Percentiles rank a stretch among this genome's conserved stretches.
These are phyloP conservation scores for Dipodomys stephensi DNA, from an alignment of 2,113 vertebrate species.

Conservation along the genomic window DNA sequence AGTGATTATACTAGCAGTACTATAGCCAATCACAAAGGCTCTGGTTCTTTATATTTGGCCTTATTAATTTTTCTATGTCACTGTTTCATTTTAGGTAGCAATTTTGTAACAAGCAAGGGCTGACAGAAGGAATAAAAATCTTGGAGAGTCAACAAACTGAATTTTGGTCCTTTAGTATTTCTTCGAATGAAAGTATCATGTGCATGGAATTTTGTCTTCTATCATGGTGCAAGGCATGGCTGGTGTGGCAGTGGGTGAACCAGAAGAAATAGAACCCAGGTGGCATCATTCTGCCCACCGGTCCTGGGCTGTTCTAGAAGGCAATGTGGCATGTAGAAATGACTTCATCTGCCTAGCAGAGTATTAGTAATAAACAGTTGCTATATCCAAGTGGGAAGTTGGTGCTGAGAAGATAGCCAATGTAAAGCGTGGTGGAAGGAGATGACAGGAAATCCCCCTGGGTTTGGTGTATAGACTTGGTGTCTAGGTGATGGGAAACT, in stretches of 20 bases:
- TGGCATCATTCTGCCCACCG: background rate
- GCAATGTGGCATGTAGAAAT: background rate
- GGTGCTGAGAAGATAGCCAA: background rate
- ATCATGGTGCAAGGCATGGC: background rate
- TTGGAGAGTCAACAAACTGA: background rate
- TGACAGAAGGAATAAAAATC: slow-evolving; percentile 44
- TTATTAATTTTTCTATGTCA: slow-evolving; percentile 4
- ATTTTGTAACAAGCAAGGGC: background rate
- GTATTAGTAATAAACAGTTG: slow-evolving; percentile 14
- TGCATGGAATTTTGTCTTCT: background rate
- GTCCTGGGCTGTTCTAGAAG: background rate
- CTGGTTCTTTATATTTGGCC: slow-evolving; percentile 34
- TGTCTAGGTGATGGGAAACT: background rate
- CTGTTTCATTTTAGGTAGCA: background rate
- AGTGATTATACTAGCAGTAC: slow-evolving; percentile 34
- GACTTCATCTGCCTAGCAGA: background rate
- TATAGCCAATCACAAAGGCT: slow-evolving; percentile 36
- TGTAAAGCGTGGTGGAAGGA: background rate
- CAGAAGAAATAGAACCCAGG: background rate
- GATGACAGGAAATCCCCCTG: background rate
- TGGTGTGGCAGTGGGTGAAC: background rate
- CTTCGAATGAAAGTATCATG: background rate
- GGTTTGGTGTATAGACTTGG: background rate
- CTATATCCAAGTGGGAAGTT: background rate
- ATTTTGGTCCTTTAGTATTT: slow-evolving; percentile 22